Evolutionary conservation across 2,888 invertebrate species (phyloP).

Genomic region (Fragum sueziense): DNA sequence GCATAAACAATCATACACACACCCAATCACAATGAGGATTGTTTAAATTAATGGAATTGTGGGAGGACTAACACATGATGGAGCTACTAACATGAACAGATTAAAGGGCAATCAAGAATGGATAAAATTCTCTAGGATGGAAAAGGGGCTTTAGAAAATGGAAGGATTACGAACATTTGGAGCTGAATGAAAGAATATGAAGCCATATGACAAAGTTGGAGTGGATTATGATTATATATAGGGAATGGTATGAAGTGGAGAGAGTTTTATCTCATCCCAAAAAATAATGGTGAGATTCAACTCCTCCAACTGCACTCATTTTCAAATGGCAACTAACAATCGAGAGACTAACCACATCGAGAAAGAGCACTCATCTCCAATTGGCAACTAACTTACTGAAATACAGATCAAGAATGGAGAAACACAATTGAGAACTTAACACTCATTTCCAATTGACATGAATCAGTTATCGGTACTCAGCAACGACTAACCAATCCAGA

Average conservation of each 20-base stretch:
- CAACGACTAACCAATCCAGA: too few species aligned
- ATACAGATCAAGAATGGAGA: too few species aligned
- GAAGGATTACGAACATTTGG: not conserved
- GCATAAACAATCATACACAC: slow-evolving; percentile 3
- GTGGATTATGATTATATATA: slow-evolving; percentile 5
- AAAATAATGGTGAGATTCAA: slow-evolving; percentile 87
- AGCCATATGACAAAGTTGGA: not conserved
- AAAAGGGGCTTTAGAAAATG: not conserved
- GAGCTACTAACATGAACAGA: not conserved
- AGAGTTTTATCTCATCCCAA: slow-evolving; percentile 82
- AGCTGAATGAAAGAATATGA: not conserved
- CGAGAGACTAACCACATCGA: too few species aligned
- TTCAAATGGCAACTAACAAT: slow-evolving; percentile 68
- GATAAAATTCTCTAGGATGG: not conserved
- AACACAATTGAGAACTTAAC: too few species aligned
- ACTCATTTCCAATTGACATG: too few species aligned
- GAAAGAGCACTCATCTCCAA: slow-evolving; percentile 85
- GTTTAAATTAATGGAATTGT: too few species aligned
- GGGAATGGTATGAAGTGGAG: slow-evolving; percentile 78
- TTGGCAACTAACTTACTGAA: slow-evolving; percentile 27
- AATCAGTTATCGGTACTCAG: too few species aligned
- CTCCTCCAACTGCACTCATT: slow-evolving; percentile 89
- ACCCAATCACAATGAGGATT: slow-evolving; percentile 6
- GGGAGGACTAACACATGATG: not conserved
- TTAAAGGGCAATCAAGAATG: not conserved